Evolutionary conservation across 2,797 vertebrate species (phyloP).

Genomic region (Aplochiton taeniatus): DNA sequence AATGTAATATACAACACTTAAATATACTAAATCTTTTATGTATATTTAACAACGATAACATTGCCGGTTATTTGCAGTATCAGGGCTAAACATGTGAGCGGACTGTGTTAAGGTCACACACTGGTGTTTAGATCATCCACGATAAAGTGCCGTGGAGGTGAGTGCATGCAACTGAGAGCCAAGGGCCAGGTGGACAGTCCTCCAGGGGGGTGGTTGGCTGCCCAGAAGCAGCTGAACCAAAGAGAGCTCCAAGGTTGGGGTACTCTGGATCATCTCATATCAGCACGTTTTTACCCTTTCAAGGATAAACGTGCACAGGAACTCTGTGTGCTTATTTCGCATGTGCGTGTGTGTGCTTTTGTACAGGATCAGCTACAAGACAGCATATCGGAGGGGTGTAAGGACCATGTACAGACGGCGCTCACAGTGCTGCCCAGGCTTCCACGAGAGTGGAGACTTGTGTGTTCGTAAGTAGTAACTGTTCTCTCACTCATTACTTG

Average conservation of each 20-base stretch:
- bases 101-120: too few species aligned
- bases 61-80: too few species aligned
- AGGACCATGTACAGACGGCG: constrained; percentile 91
- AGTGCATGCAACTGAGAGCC: background rate
- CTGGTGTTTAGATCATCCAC: too few species aligned
- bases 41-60: too few species aligned
- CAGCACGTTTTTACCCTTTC: too few species aligned
- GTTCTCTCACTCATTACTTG: background rate
- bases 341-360: constrained; percentile 11
- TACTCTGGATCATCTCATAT: too few species aligned
- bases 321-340: constrained; percentile 3
- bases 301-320: background rate
- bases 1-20: background rate
- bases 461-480: constrained; percentile 76
- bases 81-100: too few species aligned
- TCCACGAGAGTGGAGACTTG: constrained; percentile 87
- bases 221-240: background rate
- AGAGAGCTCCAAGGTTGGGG: background rate
- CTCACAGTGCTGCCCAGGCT: constrained; percentile 93
- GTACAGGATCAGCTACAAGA: constrained; percentile 93
- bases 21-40: too few species aligned
- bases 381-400: constrained; percentile 87
- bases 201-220: background rate
- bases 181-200: background rate
- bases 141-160: too few species aligned